These are phyloP conservation scores for Exocentrus adspersus DNA, from an alignment of 2,888 invertebrate genomes.

Conservation along the genomic window DNA sequence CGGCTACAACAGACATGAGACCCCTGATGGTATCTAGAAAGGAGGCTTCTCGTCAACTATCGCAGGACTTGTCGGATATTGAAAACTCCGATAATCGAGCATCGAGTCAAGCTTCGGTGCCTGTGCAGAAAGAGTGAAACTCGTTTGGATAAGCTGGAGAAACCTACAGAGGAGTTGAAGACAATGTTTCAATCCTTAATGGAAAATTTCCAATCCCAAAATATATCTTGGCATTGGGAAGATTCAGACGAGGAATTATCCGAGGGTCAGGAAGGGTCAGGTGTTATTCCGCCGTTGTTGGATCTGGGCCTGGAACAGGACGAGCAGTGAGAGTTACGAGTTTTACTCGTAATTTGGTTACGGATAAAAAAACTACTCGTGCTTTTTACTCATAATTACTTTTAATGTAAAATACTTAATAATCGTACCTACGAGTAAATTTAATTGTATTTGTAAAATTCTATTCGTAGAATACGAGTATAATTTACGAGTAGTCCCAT, in stretches of 20 bases:
- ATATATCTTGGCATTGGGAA: neutral
- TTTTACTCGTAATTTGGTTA: too few relatives aligned
- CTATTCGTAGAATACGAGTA: too few relatives aligned
- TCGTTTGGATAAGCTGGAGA: neutral
- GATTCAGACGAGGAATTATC: neutral
- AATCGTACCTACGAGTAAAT: too few relatives aligned
- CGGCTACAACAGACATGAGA: slow-evolving; percentile 39
- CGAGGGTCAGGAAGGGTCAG: neutral
- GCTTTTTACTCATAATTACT: too few relatives aligned
- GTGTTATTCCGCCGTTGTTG: neutral
- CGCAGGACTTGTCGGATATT: neutral
- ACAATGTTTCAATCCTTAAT: slow-evolving; percentile 10
- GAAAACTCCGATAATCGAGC: neutral
- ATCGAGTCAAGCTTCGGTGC: neutral
- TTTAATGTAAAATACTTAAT: too few relatives aligned
- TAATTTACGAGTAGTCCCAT: too few relatives aligned
- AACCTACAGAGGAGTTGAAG: neutral
- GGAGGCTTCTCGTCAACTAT: slow-evolving; percentile 1
- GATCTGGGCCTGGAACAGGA: neutral
- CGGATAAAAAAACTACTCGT: too few relatives aligned
- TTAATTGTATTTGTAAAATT: too few relatives aligned
- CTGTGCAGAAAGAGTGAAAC: neutral
- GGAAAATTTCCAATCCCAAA: neutral
- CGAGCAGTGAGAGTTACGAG: too few relatives aligned
- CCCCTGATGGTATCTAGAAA: slow-evolving; percentile 35